Evolutionary conservation across 2,797 vertebrate genomes (phyloP).

Genomic region (Sciurus carolinensis): DNA sequence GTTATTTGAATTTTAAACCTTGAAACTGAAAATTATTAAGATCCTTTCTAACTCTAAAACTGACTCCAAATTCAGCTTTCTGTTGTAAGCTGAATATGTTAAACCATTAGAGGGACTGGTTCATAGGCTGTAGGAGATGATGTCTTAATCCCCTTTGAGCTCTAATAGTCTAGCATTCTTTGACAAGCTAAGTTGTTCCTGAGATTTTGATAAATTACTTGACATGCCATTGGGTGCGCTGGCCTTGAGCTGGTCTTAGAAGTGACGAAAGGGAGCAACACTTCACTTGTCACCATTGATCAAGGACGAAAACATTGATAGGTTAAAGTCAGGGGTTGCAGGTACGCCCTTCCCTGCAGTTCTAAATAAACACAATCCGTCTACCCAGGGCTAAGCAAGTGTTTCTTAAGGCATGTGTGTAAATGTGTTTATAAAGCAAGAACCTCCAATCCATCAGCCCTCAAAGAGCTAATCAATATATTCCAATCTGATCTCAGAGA

Average conservation of each 20-base stretch:
- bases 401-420: conserved; percentile 87
- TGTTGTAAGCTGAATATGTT: neutral
- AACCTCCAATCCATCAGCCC: conserved; percentile 88
- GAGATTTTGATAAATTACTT: conserved; percentile 85
- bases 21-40: conserved; percentile 33
- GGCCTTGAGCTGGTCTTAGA: conserved; percentile 84
- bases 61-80: neutral
- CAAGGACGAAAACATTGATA: conserved; percentile 82
- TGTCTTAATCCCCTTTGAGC: neutral
- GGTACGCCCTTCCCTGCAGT: conserved; percentile 81
- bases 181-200: conserved; percentile 82
- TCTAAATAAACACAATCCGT: conserved; percentile 88
- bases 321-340: conserved; percentile 81
- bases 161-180: conserved; percentile 61
- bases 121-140: neutral
- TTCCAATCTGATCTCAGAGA: conserved; percentile 89
- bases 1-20: neutral
- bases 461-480: conserved; percentile 91
- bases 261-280: conserved; percentile 83
- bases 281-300: conserved; percentile 87
- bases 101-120: neutral
- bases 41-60: conserved; percentile 35
- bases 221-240: conserved; percentile 80
- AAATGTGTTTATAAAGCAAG: conserved; percentile 91
- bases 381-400: conserved; percentile 87